Evolutionary conservation across 2,797 vertebrate genomes (phyloP).

Genomic region (Peromyscus melanophrys): DNA sequence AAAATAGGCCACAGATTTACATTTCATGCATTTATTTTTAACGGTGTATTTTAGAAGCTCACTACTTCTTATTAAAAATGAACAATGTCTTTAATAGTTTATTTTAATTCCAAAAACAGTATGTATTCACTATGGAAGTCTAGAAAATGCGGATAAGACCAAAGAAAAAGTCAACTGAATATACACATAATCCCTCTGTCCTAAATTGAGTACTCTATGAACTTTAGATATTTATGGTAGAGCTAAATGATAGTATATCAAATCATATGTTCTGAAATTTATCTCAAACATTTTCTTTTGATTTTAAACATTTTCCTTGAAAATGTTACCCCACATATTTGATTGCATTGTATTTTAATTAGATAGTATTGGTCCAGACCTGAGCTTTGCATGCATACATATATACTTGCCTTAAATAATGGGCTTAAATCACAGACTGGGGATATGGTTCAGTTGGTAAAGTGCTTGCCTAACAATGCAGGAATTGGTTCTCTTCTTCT

Average conservation of each 20-base stretch:
- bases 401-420: neutral
- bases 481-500: neutral
- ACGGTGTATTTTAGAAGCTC: constrained; percentile 71
- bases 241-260: neutral
- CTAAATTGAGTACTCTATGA: neutral
- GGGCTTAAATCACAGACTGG: neutral
- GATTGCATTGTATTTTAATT: neutral
- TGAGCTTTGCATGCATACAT: neutral
- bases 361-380: neutral
- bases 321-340: neutral
- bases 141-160: constrained; percentile 27
- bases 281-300: neutral
- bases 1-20: constrained; percentile 73
- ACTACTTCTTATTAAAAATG: constrained; percentile 79
- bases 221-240: neutral
- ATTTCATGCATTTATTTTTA: constrained; percentile 73
- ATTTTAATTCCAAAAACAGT: constrained; percentile 74
- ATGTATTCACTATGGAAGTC: constrained; percentile 41
- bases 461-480: neutral
- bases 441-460: neutral
- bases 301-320: neutral
- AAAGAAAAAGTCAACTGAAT: neutral
- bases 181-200: neutral
- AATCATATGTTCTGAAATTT: constrained; percentile 10
- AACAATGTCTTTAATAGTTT: constrained; percentile 76